phyloP scores from a whole-genome alignment of 2,797 vertebrate genomes.

The Labroides dimidiatus region DNA sequence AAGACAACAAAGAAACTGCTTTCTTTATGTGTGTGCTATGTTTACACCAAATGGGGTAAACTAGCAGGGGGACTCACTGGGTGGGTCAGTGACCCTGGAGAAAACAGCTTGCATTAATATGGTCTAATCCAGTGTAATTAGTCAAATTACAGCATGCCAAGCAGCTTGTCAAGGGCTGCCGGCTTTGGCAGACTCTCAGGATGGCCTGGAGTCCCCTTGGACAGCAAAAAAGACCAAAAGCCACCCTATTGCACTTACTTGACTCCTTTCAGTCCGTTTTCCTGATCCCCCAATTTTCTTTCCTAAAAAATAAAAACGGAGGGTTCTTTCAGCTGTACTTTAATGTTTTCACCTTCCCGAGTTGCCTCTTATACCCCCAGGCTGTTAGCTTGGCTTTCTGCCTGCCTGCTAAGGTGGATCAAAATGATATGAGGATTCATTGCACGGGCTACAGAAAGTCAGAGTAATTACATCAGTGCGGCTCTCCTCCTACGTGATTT shows the following conservation, averaged over 20 bases:
- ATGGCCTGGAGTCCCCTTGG: slow-evolving; percentile 88
- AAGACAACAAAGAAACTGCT: slow-evolving; percentile 19
- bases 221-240: slow-evolving; percentile 53
- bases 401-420: slow-evolving; percentile 76
- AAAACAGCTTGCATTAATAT: slow-evolving; percentile 99
- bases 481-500: slow-evolving; percentile 68
- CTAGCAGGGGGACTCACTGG: slow-evolving; percentile 86
- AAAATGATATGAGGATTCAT: slow-evolving; percentile 71
- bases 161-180: slow-evolving; percentile 96
- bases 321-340: slow-evolving; percentile 41
- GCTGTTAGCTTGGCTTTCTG: slow-evolving; percentile 62
- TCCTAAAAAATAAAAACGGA: slow-evolving; percentile 43
- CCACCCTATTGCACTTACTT: slow-evolving; percentile 33
- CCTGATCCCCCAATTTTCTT: slow-evolving; percentile 36
- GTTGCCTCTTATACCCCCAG: slow-evolving; percentile 52
- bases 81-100: slow-evolving; percentile 95
- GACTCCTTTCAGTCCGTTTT: slow-evolving; percentile 33
- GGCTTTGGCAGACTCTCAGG: slow-evolving; percentile 92
- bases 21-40: slow-evolving; percentile 68
- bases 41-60: slow-evolving; percentile 68
- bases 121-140: slow-evolving; percentile 99
- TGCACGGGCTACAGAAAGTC: slow-evolving; percentile 71
- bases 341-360: slow-evolving; percentile 55
- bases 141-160: slow-evolving; percentile 96
- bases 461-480: slow-evolving; percentile 74